Conservation (phyloP, 2,888 invertebrate species). For the Drosophila antonietae region DNA sequence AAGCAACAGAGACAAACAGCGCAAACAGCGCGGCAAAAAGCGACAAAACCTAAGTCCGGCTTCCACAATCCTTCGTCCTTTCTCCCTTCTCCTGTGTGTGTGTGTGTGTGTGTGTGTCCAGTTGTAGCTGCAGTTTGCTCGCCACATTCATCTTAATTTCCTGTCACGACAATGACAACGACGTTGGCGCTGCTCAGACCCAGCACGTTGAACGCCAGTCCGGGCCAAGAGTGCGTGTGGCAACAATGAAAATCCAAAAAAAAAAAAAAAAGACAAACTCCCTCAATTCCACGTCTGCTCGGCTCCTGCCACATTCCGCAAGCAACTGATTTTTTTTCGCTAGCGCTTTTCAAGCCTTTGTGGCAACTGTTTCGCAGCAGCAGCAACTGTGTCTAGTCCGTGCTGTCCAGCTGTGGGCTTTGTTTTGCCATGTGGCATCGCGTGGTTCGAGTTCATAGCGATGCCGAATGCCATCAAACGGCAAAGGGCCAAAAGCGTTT, state of each 20-base stretch:
- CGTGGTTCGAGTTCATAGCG: slow-evolving; percentile 44
- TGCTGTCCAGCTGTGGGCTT: slow-evolving; percentile 35
- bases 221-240: slow-evolving; percentile 57
- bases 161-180: slow-evolving; percentile 79
- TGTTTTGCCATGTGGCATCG: slow-evolving; percentile 53
- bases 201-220: slow-evolving; percentile 26
- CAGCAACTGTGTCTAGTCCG: slow-evolving; percentile 45
- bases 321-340: slow-evolving; percentile 31
- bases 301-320: slow-evolving; percentile 46
- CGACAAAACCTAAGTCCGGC: slow-evolving; percentile 46
- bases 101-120: slow-evolving; percentile 19
- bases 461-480: slow-evolving; percentile 70
- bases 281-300: background rate
- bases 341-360: slow-evolving; percentile 72
- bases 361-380: slow-evolving; percentile 59
- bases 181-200: slow-evolving; percentile 45
- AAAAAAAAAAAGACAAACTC: background rate
- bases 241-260: slow-evolving; percentile 22
- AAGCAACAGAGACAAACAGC: slow-evolving; percentile 47
- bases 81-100: background rate
- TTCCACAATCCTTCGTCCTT: background rate
- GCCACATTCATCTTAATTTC: slow-evolving; percentile 80
- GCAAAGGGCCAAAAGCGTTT: slow-evolving; percentile 69
- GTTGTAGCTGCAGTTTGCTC: slow-evolving; percentile 74
- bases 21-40: slow-evolving; percentile 33